A percentile compares a stretch with the other conserved stretches of the same genome.
These are phyloP conservation scores for Phrynocephalus vlangalii DNA, from an alignment of 2,797 vertebrate species.

Conservation along the genomic window DNA sequence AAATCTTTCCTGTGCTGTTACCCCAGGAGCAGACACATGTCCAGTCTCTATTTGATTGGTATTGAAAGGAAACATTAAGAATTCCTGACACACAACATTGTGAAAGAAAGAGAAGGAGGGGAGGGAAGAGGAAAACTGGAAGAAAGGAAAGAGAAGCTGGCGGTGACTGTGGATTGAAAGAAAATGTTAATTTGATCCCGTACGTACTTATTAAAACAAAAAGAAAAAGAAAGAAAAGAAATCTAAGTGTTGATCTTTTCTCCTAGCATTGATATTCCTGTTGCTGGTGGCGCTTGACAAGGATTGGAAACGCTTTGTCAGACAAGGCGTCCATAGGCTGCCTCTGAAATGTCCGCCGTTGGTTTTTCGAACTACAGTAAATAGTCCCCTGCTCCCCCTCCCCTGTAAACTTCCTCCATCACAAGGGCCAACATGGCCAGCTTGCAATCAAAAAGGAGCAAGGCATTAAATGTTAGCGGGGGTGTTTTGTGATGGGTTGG, in stretches of 20 bases:
- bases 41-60: background rate
- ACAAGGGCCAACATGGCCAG: background rate
- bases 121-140: slow-evolving; percentile 21
- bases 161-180: slow-evolving; percentile 53
- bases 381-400: background rate
- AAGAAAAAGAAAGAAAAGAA: slow-evolving; percentile 12
- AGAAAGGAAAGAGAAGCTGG: slow-evolving; percentile 37
- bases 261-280: slow-evolving; percentile 2
- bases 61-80: slow-evolving; percentile 32
- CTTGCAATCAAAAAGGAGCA: accelerated
- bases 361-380: background rate
- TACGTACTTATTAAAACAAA: slow-evolving; percentile 45
- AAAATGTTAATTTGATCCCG: slow-evolving; percentile 67
- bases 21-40: background rate
- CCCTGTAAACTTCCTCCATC: background rate
- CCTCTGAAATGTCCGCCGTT: background rate
- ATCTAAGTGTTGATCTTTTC: slow-evolving; percentile 27
- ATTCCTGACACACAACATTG: slow-evolving; percentile 29
- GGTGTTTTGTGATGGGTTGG: background rate
- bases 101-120: background rate
- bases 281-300: background rate
- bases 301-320: background rate
- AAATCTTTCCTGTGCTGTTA: background rate
- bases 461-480: background rate
- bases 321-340: background rate